Base-by-base conservation (phyloP, 1,140 invertebrate genomes). In the Aphidius ervi region DNA sequence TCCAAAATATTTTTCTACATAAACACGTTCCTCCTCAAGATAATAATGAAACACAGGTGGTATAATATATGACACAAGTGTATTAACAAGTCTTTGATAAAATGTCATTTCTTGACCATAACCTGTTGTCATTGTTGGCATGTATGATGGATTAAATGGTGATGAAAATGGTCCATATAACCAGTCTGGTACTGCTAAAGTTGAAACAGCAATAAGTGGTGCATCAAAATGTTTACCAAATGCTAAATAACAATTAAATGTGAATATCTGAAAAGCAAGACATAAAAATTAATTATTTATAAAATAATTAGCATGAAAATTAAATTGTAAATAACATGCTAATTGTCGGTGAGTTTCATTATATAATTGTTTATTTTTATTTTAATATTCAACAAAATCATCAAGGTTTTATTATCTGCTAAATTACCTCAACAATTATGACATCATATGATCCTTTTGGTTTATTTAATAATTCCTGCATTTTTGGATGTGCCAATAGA, bases 91-190 rank as follows among this genome's bases (percentile, higher is more conserved):
- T 56, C 87, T 72, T 71, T 88, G 78, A 67, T 75, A 79, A 46
- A 86, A 81, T 42, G 68, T 81, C 86, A 87, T 85, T 37, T 75
- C 65, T 65, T 86, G 81, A 43, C 79, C 76, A 61, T 79, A 85
- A 5, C 77, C 74, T 45, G 83, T 76, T 71, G 86, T 84, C 46
- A 82, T 81, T 31, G 81, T 78, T 2, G 86, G 86, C 62, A 87
- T 82, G 59, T 84, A 82, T 3, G 85, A 79, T 0, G 83, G 77
- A 40, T 81, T 83, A 39, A 84, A 80, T 3, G 84, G 83, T 67
- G 85, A 86, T 5, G 82, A 84, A 31, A 85, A 69, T 63, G 83
- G 82, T 43, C 83, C 82, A 56, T 85, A 84, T 0, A 85, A 74
- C 84, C 84, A 87, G 3, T 83, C 83, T 54, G 84, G 75, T 39